A percentile compares a stretch with the other conserved stretches of the same genome.
These are phyloP conservation scores for Ceratina japonica DNA, from an alignment of 1,140 invertebrate species.

Conservation along the genomic window DNA sequence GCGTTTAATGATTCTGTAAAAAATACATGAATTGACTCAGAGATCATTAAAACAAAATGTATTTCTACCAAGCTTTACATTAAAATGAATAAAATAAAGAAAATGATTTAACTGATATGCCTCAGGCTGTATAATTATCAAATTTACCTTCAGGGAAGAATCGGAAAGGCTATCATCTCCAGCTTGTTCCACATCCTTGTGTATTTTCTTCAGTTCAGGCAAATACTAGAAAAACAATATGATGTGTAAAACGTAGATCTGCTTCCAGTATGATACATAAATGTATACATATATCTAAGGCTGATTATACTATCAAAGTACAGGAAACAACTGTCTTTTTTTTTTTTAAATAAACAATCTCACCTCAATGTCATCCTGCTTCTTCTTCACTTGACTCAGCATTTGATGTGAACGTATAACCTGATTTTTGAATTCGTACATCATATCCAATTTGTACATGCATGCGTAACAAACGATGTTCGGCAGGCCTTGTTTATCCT, in stretches of 20 bases:
- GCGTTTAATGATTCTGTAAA: no score
- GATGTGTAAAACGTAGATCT: neutral
- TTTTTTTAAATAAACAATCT: slow-evolving; percentile 22
- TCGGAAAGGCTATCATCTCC: slow-evolving; percentile 27
- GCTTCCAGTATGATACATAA: neutral
- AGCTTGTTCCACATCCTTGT: neutral
- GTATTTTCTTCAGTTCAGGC: slow-evolving; percentile 5
- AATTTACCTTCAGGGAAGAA: slow-evolving; percentile 33
- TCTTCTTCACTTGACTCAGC: no score
- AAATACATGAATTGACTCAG: no score
- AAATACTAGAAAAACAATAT: slow-evolving; percentile 4
- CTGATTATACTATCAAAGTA: neutral
- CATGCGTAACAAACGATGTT: slow-evolving; percentile 73
- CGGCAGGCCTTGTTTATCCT: slow-evolving; percentile 67
- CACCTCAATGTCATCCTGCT: no score
- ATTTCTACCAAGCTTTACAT: no score
- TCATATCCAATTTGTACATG: slow-evolving; percentile 75
- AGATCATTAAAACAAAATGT: no score
- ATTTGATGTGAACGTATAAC: slow-evolving; percentile 70
- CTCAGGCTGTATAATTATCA: neutral
- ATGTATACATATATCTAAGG: neutral
- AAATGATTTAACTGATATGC: no score
- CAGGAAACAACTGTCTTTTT: no score
- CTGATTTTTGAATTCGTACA: slow-evolving; percentile 73
- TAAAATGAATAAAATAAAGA: no score